Conservation (phyloP, 1,140 invertebrate species). For the Pogonomyrmex californicus region DNA sequence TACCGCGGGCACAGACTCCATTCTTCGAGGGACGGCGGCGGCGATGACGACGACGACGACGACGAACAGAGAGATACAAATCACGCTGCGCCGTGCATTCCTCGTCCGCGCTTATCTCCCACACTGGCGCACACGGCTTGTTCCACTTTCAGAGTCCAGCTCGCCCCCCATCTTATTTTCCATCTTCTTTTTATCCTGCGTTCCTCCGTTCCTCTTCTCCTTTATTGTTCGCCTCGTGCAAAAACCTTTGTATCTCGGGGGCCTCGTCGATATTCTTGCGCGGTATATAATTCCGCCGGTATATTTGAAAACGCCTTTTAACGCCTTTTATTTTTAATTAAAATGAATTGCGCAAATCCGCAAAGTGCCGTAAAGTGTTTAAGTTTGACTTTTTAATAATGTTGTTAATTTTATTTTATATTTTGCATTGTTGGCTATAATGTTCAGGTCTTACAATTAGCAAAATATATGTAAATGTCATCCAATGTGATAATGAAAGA, state of each 20-base stretch:
- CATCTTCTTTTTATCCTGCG: conserved; percentile 34
- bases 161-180: conserved; percentile 16
- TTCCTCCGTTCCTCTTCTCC: neutral
- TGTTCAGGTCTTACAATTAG: too few relatives aligned
- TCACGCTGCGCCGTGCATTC: conserved; percentile 70
- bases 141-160: conserved; percentile 50
- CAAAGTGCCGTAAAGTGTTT: neutral
- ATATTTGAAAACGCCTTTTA: neutral
- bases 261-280: conserved; percentile 23
- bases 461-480: too few relatives aligned
- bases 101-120: conserved; percentile 71
- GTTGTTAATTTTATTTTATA: too few relatives aligned
- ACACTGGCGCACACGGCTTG: conserved; percentile 51
- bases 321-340: neutral
- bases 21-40: conserved; percentile 46
- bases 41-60: neutral
- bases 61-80: conserved; percentile 51
- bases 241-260: conserved; percentile 19
- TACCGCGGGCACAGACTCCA: conserved; percentile 71
- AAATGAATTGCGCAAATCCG: neutral
- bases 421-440: too few relatives aligned
- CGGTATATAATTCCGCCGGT: neutral
- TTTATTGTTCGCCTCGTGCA: conserved; percentile 1
- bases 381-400: neutral
- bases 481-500: too few relatives aligned